These are phyloP conservation scores for Nephrocerus scutellatus DNA, from an alignment of 2,888 invertebrate genomes.

Conservation along the genomic window DNA sequence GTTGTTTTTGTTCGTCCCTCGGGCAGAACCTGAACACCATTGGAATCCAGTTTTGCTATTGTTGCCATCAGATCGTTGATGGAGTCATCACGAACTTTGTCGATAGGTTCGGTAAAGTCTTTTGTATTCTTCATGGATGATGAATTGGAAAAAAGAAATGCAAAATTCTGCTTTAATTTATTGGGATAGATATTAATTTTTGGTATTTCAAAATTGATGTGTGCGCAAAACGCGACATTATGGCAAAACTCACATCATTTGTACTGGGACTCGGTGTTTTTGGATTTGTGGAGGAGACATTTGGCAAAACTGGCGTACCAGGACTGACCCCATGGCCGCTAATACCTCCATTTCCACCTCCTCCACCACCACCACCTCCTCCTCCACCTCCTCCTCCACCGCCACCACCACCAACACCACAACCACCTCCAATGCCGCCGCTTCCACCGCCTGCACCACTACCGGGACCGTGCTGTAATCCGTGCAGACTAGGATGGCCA, in stretches of 20 bases:
- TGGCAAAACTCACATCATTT: conserved; percentile 48
- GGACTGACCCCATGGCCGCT: conserved; percentile 33
- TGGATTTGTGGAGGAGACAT: conserved; percentile 69
- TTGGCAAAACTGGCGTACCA: conserved; percentile 43
- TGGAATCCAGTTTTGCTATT: conserved; percentile 79
- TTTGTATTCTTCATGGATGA: conserved; percentile 50
- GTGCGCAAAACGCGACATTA: neutral
- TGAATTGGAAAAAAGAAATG: conserved; percentile 8
- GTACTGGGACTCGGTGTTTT: conserved; percentile 77
- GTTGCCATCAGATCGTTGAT: conserved; percentile 82
- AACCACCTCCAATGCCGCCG: too few relatives aligned
- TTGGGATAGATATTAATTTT: conserved; percentile 9
- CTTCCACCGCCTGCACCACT: too few relatives aligned
- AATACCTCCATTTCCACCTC: conserved; percentile 26
- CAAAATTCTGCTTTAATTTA: conserved; percentile 11
- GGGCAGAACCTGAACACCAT: conserved; percentile 69
- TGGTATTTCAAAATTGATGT: conserved; percentile 1
- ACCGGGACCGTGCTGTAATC: too few relatives aligned
- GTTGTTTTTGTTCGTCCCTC: conserved; percentile 52
- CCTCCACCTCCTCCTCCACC: conserved; percentile 27
- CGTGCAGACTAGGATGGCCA: too few relatives aligned
- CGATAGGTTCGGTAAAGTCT: conserved; percentile 62
- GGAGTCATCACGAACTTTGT: conserved; percentile 77
- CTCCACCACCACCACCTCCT: conserved; percentile 11
- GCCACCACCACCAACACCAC: conserved; percentile 13